Evolutionary conservation across 2,888 invertebrate genomes (phyloP), one percentile per base, ranked within the genome.

Genomic region (Neocrepidodera transversa): DNA sequence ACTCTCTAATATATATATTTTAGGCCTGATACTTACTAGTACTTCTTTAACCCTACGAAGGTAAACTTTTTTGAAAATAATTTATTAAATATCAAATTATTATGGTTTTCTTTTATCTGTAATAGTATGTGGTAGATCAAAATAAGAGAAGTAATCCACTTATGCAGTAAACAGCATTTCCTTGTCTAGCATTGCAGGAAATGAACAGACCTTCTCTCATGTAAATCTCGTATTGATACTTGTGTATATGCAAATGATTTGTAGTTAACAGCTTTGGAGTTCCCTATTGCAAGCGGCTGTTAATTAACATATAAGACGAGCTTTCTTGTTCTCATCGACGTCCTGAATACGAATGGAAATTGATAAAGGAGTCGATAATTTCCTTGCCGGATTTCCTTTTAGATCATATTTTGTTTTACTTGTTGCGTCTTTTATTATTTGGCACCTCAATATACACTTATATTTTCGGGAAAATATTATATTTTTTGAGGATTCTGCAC

Each of bases 251-350:
- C 28, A 50, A 48, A 50, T 50, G 26, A 14, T 38, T 50, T 23
- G 23, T 26, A 13, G 48, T 48, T 48, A 48, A 32, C 48, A 48
- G 48, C 48, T 48, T 35, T 13, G 38, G 16, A 26, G 38, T 14
- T 36, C 14, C 48, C 50, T 13, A 20, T 18, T 38, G 23, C 50
- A 36, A 35, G 8, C 50, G 50, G 16, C 50, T 50, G 36, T 36
- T 50, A 50, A 50, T 50, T 50, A 50, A 11, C 50, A 50, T 50
- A 50, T 50, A 50, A 50, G 50, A 50, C 36, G 50, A 6, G 36
- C 26, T 20, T 16, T 50, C 50, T 50, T 26, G 36, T 38, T 50
- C 36, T 18, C 7, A 38, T 13, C 11, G 20, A 23, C 8, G 20
- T 16, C 10, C 23, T 50, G 36, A 50, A 50, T 50, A 38, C 50